Evolutionary conservation across 2,113 vertebrate genomes (phyloP).

Genomic region (Poeciliopsis turrubarensis): DNA sequence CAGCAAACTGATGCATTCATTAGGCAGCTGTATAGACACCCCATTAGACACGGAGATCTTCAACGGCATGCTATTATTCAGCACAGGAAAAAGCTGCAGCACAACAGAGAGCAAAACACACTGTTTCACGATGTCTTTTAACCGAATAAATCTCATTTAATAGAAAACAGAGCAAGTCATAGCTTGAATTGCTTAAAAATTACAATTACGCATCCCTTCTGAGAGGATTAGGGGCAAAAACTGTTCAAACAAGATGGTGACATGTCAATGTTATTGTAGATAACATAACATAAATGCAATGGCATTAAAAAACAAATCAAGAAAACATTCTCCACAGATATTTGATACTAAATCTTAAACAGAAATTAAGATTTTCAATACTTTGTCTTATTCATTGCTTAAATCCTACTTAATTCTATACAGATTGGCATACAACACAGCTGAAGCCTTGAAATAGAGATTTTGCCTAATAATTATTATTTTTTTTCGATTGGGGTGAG

Average conservation of each 20-base stretch:
- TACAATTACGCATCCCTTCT: slow-evolving; percentile 32
- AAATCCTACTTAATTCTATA: background rate
- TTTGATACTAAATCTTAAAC: slow-evolving; percentile 22
- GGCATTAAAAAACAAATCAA: background rate
- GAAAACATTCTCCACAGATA: background rate
- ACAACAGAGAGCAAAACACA: slow-evolving; percentile 25
- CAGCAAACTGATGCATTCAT: slow-evolving; percentile 32
- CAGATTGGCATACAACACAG: no score
- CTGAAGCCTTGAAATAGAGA: no score
- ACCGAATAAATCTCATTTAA: slow-evolving; percentile 28
- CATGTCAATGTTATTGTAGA: slow-evolving; percentile 5
- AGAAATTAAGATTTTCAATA: background rate
- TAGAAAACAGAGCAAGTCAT: slow-evolving; percentile 7
- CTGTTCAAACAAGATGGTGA: slow-evolving; percentile 1
- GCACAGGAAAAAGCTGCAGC: slow-evolving; percentile 17
- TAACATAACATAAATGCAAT: slow-evolving; percentile 4
- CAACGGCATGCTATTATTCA: slow-evolving; percentile 45
- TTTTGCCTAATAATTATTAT: no score
- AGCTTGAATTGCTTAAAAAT: slow-evolving; percentile 34
- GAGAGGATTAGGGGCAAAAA: slow-evolving; percentile 28
- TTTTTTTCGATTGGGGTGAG: no score
- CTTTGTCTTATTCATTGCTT: background rate
- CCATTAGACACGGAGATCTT: slow-evolving; percentile 38
- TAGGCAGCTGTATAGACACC: slow-evolving; percentile 36
- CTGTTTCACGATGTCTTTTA: slow-evolving; percentile 22